Evolutionary conservation across 64 coral and sea anemone species (phyloP), one percentile per base, ranked within the genome.

Genomic region (Actinia equina): DNA sequence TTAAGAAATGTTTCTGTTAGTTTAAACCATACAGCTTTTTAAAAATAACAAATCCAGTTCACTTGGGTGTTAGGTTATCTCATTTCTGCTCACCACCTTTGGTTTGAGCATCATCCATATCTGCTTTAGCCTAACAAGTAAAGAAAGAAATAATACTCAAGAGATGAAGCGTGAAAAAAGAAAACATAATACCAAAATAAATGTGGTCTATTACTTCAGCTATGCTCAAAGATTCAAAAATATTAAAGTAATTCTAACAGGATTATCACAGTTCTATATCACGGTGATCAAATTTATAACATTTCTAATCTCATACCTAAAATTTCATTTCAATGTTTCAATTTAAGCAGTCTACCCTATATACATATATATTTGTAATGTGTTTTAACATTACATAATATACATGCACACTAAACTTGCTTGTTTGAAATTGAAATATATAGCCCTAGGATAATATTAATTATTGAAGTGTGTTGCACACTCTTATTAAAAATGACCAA

Each of bases 381-480:
- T 65, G 9, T n/a, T 20, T 4, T 65, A 74, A 74, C 14, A 26
- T 41, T 41, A 74, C 69, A 41, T 74, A 15, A 30, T 74, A 74
- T 25, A 74, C 10, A 74, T 74, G 69, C 5, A 1, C 23, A 14
- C 69, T 41, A 42, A 74, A 57, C 7, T 13, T 74, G 69, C 69
- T 74, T 74, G 8, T 74, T 74, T 74, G 69, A 74, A 74, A 74
- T 74, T 74, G 23, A 74, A 74, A 74, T 37, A 37, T 37, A 37
- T 74, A 74, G n/a, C 20, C 42, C 69, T 41, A 74, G n/a, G 41
- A 74, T 74, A 41, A 74, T 74, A 37, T 71, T 57, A 57, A 14
- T 13, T 57, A 57, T 57, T 12, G 12, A 14, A 30, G 25, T 74
- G 69, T 74, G 69, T 74, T 74, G 4, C 12, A 74, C 69, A 74